These are phyloP conservation scores for Drosophila helvetica DNA, from an alignment of 2,888 invertebrate species.

Conservation along the genomic window DNA sequence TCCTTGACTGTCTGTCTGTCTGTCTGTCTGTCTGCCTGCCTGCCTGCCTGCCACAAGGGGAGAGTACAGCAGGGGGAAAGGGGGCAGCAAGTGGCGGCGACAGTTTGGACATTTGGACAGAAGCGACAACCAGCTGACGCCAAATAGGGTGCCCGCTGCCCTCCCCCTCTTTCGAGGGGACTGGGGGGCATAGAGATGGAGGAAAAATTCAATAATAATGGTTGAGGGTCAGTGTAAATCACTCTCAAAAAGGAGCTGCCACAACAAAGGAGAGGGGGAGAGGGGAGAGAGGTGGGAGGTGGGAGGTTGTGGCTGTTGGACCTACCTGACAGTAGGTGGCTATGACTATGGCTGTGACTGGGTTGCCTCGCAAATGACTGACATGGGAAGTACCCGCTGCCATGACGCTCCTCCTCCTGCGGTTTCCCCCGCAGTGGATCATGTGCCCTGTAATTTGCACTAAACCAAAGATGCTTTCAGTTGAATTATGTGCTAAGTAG, in stretches of 20 bases:
- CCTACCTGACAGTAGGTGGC: slow-evolving; percentile 46
- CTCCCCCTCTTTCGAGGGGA: background rate
- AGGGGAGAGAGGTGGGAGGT: too few species aligned
- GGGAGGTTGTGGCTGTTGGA: background rate
- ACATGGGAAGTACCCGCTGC: slow-evolving; percentile 68
- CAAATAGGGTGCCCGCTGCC: slow-evolving; percentile 21
- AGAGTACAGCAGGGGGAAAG: slow-evolving; percentile 42
- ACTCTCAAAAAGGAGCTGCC: slow-evolving; percentile 27
- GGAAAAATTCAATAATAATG: slow-evolving; percentile 68
- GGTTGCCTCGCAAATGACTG: slow-evolving; percentile 70
- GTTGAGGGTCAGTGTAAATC: slow-evolving; percentile 64
- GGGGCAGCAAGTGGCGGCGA: slow-evolving; percentile 52
- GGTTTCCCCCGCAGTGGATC: slow-evolving; percentile 12
- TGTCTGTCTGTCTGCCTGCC: too few species aligned
- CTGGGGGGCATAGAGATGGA: slow-evolving; percentile 2
- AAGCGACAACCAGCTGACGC: slow-evolving; percentile 73
- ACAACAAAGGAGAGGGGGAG: background rate
- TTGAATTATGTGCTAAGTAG: slow-evolving; percentile 75
- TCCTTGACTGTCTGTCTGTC: too few species aligned
- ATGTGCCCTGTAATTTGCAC: slow-evolving; percentile 35
- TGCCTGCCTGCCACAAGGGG: slow-evolving; percentile 2
- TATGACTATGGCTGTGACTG: slow-evolving; percentile 3
- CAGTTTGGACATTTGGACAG: slow-evolving; percentile 70
- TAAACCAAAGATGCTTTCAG: slow-evolving; percentile 56
- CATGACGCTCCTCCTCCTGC: background rate